Evolutionary conservation across 2,797 vertebrate species (phyloP), one percentile per base, ranked within the genome.

Genomic region (Chiloscyllium punctatum): DNA sequence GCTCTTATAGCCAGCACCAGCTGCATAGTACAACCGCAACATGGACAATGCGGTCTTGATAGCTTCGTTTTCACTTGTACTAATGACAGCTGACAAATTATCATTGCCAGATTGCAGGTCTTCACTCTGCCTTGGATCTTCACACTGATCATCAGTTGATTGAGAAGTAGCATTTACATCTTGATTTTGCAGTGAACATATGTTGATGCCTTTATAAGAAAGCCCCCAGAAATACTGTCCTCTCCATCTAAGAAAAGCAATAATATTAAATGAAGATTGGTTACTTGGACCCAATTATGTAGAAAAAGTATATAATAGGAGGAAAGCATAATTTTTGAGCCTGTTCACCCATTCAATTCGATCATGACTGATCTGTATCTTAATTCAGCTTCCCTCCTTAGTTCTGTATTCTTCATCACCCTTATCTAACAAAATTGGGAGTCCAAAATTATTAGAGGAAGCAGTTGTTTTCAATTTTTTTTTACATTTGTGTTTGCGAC

Each of bases 1-100:
- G 96, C 98, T 97, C 97, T 99, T 98, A 97, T 98, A 99, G 16
- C 98, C 98, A 0, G 98, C 98, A 37, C 98, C 98, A 0, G 98
- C 98, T 0, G 98, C 98, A 1, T 97, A 98, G 95, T 97, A 97
- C 74, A 99, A 96, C 94, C 96, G 98, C 15, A 98, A 96, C 0
- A 96, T 96, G 0, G 96, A 95, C 96, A 99, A 88, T 0, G 98
- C 97, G 0, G 97, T 97, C 95, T 98, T 98, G 72, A 99, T 96
- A 0, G 96, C 94, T 71, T 96, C 96, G 95, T 98, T 98, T 96
- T 99, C 98, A 0, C 97, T 98, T 94, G 98, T 98, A 96, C 98
- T 99, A 96, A 99, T 97, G 95, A 99, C 97, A 7, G 97, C 97
- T 0, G 98, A 98, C 42, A 98, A 96, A 0, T 72, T 95, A 15